A percentile compares a stretch with the other conserved stretches of the same genome.
Conservation (phyloP, 2,888 invertebrate genomes). For the Xestia sexstrigata region DNA sequence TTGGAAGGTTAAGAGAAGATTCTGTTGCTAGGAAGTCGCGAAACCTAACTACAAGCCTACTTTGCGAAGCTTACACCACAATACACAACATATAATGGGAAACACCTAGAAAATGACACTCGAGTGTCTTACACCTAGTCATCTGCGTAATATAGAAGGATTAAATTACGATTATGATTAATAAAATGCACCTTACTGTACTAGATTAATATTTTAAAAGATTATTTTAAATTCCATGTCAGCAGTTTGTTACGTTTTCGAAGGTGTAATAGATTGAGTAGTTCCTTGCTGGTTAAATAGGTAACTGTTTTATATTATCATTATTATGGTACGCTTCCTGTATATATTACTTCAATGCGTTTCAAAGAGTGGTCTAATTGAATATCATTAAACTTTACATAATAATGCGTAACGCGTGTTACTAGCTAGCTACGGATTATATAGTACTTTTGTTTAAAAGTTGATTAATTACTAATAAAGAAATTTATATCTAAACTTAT, state of each 20-base stretch:
- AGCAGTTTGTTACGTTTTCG: conserved; percentile 66
- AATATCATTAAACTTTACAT: conserved; percentile 78
- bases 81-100: conserved; percentile 87
- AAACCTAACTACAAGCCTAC: conserved; percentile 89
- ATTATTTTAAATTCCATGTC: conserved; percentile 75
- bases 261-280: conserved; percentile 54
- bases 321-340: conserved; percentile 64
- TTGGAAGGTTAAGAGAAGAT: conserved; percentile 88
- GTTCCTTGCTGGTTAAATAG: conserved; percentile 66
- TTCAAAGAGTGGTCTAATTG: conserved; percentile 71
- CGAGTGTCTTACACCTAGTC: conserved; percentile 84
- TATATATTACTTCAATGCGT: conserved; percentile 64
- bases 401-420: conserved; percentile 79
- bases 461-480: conserved; percentile 85
- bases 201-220: conserved; percentile 84
- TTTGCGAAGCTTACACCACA: conserved; percentile 86
- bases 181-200: conserved; percentile 87
- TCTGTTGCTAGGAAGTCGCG: conserved; percentile 89
- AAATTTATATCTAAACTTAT: conserved; percentile 83
- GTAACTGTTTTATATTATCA: conserved; percentile 75
- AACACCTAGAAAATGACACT: conserved; percentile 87
- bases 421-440: conserved; percentile 87
- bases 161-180: conserved; percentile 87
- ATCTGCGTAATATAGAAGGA: conserved; percentile 86
- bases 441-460: conserved; percentile 83